phyloP scores from a whole-genome alignment of 2,113 vertebrate species.

The Thinocorus orbignyianus region DNA sequence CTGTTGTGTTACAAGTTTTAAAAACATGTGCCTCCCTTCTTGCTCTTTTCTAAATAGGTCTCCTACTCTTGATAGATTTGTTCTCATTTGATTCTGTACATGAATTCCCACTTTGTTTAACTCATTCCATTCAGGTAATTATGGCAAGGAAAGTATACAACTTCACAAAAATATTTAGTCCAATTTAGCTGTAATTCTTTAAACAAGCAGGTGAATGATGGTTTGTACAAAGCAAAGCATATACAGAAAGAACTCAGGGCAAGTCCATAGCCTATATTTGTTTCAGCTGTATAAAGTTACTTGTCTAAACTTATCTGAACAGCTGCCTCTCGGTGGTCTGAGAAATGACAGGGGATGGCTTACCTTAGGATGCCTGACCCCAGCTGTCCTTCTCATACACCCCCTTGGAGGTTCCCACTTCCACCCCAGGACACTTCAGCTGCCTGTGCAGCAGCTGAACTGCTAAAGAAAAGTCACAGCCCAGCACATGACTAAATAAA shows the following conservation, averaged over 20 bases:
- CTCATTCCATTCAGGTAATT: not conserved
- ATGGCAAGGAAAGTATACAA: not conserved
- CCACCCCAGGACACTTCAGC: not conserved
- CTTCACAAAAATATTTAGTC: not conserved
- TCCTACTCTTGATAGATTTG: not conserved
- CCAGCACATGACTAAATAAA: not conserved
- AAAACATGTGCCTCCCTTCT: not conserved
- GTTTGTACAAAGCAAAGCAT: not conserved
- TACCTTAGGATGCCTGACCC: not conserved
- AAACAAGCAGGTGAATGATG: not conserved
- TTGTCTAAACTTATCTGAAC: slow-evolving; percentile 12
- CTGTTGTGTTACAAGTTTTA: not conserved
- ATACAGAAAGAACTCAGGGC: not conserved
- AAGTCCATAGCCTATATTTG: not conserved
- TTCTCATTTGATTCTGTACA: not conserved
- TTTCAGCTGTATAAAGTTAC: not conserved
- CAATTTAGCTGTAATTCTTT: not conserved
- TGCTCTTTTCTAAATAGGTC: not conserved
- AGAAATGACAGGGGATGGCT: not conserved
- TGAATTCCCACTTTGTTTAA: not conserved
- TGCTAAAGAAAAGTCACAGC: not conserved
- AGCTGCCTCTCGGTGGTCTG: not conserved
- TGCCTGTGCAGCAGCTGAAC: not conserved
- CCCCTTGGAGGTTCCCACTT: not conserved
- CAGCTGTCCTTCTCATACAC: not conserved